Percentiles rank a stretch among this genome's conserved stretches.
Evolutionary conservation across 2,113 vertebrate species (phyloP).

Genomic region (Sorex fumeus): DNA sequence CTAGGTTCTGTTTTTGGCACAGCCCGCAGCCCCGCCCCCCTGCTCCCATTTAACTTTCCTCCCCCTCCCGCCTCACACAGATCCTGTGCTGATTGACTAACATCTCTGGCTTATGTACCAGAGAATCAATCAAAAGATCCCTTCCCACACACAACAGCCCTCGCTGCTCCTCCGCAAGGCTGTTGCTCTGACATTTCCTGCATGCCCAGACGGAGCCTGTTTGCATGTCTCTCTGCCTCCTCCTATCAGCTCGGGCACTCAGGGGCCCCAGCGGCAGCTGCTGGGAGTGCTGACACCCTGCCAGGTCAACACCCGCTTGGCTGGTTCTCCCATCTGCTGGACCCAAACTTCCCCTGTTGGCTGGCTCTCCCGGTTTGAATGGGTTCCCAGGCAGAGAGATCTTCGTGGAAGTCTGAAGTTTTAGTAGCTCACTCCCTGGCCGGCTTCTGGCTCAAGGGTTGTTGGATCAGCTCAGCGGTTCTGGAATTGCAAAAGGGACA

Average conservation of each 20-base stretch:
- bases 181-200: slow-evolving; percentile 57
- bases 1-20: slow-evolving; percentile 25
- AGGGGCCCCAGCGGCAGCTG: not conserved
- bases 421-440: not conserved
- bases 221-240: not conserved
- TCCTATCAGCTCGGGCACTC: slow-evolving; percentile 23
- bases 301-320: not conserved
- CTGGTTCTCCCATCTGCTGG: not conserved
- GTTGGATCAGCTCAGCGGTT: not conserved
- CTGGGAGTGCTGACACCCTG: not conserved
- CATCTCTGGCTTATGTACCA: not conserved
- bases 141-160: slow-evolving; percentile 63
- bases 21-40: slow-evolving; percentile 6
- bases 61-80: slow-evolving; percentile 44
- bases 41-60: not conserved
- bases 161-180: slow-evolving; percentile 21
- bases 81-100: slow-evolving; percentile 71
- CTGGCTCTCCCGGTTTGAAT: slow-evolving; percentile 32
- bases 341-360: not conserved
- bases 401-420: slow-evolving; percentile 25
- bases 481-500: slow-evolving; percentile 24
- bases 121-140: slow-evolving; percentile 70
- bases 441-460: slow-evolving; percentile 32
- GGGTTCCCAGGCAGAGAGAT: slow-evolving; percentile 23
- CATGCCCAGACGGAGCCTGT: slow-evolving; percentile 59